These are phyloP conservation scores for Petrosia ficiformis DNA, from an alignment of 37 sponge, comb jelly and placozoan genomes.

Conservation along the genomic window DNA sequence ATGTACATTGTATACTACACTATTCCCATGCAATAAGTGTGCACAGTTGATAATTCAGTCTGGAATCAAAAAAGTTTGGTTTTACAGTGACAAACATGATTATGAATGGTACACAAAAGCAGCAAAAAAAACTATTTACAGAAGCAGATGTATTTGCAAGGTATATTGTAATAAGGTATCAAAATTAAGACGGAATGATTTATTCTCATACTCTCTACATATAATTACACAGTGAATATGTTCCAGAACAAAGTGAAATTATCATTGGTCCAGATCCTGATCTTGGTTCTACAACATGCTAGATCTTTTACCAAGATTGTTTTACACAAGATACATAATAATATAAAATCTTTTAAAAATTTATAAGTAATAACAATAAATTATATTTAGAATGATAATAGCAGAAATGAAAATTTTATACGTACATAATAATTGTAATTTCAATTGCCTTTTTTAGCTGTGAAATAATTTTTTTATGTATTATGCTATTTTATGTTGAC, in stretches of 20 bases:
- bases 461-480: too few species aligned
- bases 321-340: too few species aligned
- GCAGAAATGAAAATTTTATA: too few species aligned
- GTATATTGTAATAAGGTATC: background rate
- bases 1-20: background rate
- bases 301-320: too few species aligned
- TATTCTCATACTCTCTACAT: too few species aligned
- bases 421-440: too few species aligned
- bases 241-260: background rate
- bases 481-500: too few species aligned
- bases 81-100: background rate
- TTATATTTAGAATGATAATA: too few species aligned
- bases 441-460: too few species aligned
- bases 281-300: too few species aligned
- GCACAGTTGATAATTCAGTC: background rate
- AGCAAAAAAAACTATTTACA: background rate
- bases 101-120: background rate
- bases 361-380: too few species aligned
- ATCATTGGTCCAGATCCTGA: background rate
- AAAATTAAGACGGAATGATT: background rate
- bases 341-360: too few species aligned
- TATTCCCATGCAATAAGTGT: background rate
- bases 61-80: background rate
- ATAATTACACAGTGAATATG: background rate
- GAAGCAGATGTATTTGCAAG: background rate